These are phyloP conservation scores for Loris lydekkerianus DNA, from an alignment of 2,797 vertebrate genomes.

Conservation along the genomic window DNA sequence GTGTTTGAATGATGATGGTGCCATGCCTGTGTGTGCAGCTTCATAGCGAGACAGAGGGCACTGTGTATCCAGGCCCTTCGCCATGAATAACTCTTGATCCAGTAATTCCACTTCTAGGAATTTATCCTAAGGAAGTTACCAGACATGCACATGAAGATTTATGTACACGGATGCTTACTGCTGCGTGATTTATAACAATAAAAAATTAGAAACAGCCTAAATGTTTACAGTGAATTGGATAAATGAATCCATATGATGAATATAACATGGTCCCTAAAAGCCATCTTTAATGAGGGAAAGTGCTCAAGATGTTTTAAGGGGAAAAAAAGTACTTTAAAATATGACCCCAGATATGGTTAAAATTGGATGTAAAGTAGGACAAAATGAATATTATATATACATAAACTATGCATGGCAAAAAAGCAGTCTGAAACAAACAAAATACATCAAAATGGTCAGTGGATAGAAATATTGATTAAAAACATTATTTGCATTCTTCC, in stretches of 20 bases:
- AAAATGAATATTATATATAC: slow-evolving; percentile 40
- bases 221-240: slow-evolving; percentile 72
- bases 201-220: slow-evolving; percentile 77
- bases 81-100: slow-evolving; percentile 29
- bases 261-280: slow-evolving; percentile 72
- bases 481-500: not conserved
- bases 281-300: slow-evolving; percentile 71
- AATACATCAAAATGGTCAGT: slow-evolving; percentile 60
- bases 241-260: slow-evolving; percentile 80
- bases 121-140: slow-evolving; percentile 71
- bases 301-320: slow-evolving; percentile 57
- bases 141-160: slow-evolving; percentile 72
- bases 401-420: slow-evolving; percentile 46
- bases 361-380: slow-evolving; percentile 49
- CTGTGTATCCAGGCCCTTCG: not conserved
- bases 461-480: not conserved
- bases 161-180: slow-evolving; percentile 61
- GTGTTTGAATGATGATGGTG: not conserved
- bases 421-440: slow-evolving; percentile 9
- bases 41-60: not conserved
- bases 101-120: slow-evolving; percentile 65
- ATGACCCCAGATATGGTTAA: slow-evolving; percentile 62
- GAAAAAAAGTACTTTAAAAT: slow-evolving; percentile 67
- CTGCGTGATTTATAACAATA: slow-evolving; percentile 69
- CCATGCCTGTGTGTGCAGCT: not conserved